Conservation (phyloP, 2,113 vertebrate species). For the Neofelis nebulosa region DNA sequence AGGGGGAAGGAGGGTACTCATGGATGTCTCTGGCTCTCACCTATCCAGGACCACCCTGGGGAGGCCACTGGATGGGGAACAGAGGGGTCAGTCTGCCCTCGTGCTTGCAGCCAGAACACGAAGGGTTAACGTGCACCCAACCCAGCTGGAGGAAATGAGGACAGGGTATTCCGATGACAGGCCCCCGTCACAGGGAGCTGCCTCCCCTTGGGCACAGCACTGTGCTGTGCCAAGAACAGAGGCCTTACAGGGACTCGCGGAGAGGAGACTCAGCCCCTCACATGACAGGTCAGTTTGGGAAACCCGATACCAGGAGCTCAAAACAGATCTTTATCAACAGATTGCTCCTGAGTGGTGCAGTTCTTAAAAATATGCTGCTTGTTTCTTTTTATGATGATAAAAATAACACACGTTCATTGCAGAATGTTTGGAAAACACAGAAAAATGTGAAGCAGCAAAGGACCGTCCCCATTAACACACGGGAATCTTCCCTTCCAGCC, state of each 20-base stretch:
- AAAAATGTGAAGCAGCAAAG: neutral
- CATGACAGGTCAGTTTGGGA: neutral
- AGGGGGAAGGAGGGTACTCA: neutral
- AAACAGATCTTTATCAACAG: neutral
- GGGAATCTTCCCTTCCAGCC: neutral
- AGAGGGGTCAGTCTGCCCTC: rapidly evolving
- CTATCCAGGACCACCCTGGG: rapidly evolving
- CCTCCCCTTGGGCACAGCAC: rapidly evolving
- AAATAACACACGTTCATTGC: neutral
- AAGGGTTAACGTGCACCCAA: neutral
- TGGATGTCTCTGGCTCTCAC: neutral
- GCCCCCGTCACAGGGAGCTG: neutral
- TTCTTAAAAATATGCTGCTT: neutral
- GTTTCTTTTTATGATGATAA: neutral
- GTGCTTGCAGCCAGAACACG: neutral
- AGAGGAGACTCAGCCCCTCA: neutral
- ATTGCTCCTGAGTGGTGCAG: rapidly evolving
- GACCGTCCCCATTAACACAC: rapidly evolving
- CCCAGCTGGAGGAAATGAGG: neutral
- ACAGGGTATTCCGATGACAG: neutral
- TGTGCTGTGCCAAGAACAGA: neutral
- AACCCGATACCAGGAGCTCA: neutral
- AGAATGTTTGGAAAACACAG: neutral
- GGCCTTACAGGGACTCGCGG: neutral
- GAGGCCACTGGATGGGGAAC: rapidly evolving